These are phyloP conservation scores for Congeria kusceri DNA, from an alignment of 2,888 invertebrate genomes.

Conservation along the genomic window DNA sequence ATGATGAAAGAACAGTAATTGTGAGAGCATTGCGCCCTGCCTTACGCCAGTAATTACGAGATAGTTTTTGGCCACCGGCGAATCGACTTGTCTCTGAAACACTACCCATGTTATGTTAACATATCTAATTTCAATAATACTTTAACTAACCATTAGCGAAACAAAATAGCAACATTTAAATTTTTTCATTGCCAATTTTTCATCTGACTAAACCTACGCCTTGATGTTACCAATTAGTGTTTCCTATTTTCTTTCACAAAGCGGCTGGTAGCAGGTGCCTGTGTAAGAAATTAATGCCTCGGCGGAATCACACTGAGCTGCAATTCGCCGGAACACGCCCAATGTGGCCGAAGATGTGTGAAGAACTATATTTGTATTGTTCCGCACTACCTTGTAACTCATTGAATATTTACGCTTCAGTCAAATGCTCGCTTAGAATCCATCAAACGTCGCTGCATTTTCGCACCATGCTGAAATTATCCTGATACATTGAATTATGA, in stretches of 20 bases:
- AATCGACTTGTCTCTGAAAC: slow-evolving; percentile 44
- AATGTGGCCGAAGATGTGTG: slow-evolving; percentile 53
- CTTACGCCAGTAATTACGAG: slow-evolving; percentile 27
- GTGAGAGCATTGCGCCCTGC: slow-evolving; percentile 18
- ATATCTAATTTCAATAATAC: slow-evolving; percentile 46
- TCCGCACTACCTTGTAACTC: slow-evolving; percentile 24
- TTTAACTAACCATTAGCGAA: slow-evolving; percentile 59
- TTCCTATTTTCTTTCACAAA: slow-evolving; percentile 57
- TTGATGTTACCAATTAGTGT: slow-evolving; percentile 63
- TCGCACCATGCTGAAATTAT: slow-evolving; percentile 46
- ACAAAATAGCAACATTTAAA: slow-evolving; percentile 56
- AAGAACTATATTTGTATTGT: slow-evolving; percentile 57
- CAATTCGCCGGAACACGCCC: slow-evolving; percentile 54
- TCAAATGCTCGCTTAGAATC: slow-evolving; percentile 45
- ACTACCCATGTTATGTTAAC: slow-evolving; percentile 52
- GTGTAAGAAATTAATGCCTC: slow-evolving; percentile 46
- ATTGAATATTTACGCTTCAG: slow-evolving; percentile 45
- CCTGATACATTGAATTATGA: slow-evolving; percentile 54
- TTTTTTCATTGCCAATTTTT: slow-evolving; percentile 49
- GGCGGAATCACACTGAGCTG: slow-evolving; percentile 41
- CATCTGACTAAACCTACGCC: slow-evolving; percentile 42
- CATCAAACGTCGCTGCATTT: slow-evolving; percentile 39
- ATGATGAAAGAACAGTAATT: neutral
- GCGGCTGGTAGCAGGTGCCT: slow-evolving; percentile 53
- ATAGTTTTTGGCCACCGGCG: slow-evolving; percentile 43